Percentiles rank a stretch among this genome's conserved stretches.
Conservation (phyloP, 2,797 vertebrate genomes). For the Channallabes apus region DNA sequence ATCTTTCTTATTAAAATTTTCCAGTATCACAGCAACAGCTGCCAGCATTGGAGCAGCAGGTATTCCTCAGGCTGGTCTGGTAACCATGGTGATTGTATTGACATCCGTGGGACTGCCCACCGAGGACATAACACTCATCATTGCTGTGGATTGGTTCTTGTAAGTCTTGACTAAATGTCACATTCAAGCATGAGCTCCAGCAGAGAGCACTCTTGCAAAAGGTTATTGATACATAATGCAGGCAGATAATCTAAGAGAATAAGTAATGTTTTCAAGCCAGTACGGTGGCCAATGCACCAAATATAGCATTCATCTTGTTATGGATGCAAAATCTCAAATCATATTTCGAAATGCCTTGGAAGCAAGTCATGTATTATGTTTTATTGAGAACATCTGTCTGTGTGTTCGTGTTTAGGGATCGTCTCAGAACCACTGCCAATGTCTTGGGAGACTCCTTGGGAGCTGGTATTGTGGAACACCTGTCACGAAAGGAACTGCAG, state of each 20-base stretch:
- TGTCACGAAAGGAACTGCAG: slow-evolving; percentile 86
- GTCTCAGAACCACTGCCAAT: slow-evolving; percentile 89
- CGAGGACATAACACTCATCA: slow-evolving; percentile 95
- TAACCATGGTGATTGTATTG: slow-evolving; percentile 98
- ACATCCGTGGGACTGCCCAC: slow-evolving; percentile 96
- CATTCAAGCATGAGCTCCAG: slow-evolving; percentile 61
- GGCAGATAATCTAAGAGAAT: slow-evolving; percentile 17
- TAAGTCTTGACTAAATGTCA: slow-evolving; percentile 85
- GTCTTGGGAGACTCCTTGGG: slow-evolving; percentile 92
- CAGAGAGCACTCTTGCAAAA: slow-evolving; percentile 63
- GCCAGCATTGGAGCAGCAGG: slow-evolving; percentile 97
- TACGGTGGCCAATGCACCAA: no score
- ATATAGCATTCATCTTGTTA: neutral
- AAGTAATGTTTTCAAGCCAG: neutral
- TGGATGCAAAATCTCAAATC: neutral
- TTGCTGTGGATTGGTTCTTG: slow-evolving; percentile 98
- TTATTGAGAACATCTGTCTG: neutral
- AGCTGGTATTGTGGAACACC: slow-evolving; percentile 89
- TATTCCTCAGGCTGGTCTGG: slow-evolving; percentile 95
- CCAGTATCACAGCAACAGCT: slow-evolving; percentile 95
- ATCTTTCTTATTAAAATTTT: slow-evolving; percentile 9
- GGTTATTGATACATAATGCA: slow-evolving; percentile 74
- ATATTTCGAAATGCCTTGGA: neutral
- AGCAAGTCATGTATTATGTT: neutral
- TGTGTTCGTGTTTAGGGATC: slow-evolving; percentile 75